Evolutionary conservation across 1,140 invertebrate species (phyloP), one percentile per base, ranked within the genome.

Genomic region (Hestina assimilis): DNA sequence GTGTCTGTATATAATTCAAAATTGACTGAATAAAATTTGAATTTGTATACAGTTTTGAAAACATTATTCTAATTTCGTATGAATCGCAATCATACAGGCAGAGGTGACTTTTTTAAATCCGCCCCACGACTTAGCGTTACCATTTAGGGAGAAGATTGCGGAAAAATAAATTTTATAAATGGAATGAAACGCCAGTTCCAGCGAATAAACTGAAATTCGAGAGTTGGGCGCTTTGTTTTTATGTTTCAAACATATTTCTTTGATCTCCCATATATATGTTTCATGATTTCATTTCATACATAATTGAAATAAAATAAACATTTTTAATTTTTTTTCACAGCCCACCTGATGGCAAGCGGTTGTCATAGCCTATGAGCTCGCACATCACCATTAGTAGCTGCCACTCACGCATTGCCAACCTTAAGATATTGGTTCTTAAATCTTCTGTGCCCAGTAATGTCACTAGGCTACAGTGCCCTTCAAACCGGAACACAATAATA

Each of bases 101-200:
- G 55, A 53, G 47, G 53, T 40, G 64, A 66, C 51, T 61, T 61
- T 52, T 68, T 66, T 63, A 66, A 56, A 24, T 48, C 42, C 43
- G 55, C 52, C 33, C 15, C 17, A 17, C 31, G 31, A 15, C 33
- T 38, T 19, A 38, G 57, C 50, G 29, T 31, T 53, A 23, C 15
- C 56, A 66, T 63, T 69, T 63, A 75, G 60, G 21, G 54, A 53
- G 15, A 58, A 66, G 55, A 69, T 75, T 67, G 66, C 56, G 66
- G 69, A 53, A 66, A 74, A 75, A 71, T 72, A 69, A 69, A 72
- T 35, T 35, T 15, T 75, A 46, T 56, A 66, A 75, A 72, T 75
- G 62, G 66, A 72, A 67, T 65, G 63, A 69, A 57, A 66, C 35
- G 54, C 47, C 48, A 33, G 46, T 61, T 31, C 61, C 63, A 57